phyloP scores from a whole-genome alignment of 1,140 invertebrate genomes.

The Sitobion miscanthi region DNA sequence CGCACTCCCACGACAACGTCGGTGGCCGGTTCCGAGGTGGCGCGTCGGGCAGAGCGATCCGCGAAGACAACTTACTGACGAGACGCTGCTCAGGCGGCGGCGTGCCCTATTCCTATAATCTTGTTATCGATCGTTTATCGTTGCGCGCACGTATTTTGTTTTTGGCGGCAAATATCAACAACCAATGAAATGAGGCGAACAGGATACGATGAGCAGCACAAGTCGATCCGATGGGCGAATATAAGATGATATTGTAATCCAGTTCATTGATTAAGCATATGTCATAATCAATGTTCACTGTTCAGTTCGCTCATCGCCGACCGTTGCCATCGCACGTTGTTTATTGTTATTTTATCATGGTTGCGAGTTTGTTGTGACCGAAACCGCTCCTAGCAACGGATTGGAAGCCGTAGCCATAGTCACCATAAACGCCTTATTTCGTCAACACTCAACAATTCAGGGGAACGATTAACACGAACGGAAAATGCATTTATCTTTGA shows the following conservation, averaged over 20 bases:
- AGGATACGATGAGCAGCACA: background rate
- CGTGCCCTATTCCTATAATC: slow-evolving; percentile 9
- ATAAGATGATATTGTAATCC: too few species aligned
- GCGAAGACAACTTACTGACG: background rate
- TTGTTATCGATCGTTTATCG: slow-evolving; percentile 43
- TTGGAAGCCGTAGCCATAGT: slow-evolving; percentile 53
- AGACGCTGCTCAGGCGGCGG: background rate
- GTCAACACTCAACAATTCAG: slow-evolving; percentile 29
- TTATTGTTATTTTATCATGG: background rate
- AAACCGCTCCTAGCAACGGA: slow-evolving; percentile 45
- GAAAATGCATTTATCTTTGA: background rate
- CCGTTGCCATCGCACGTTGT: too few species aligned
- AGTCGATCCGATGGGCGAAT: background rate
- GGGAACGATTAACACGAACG: background rate
- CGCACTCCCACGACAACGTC: too few species aligned
- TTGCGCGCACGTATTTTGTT: background rate
- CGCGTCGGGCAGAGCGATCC: slow-evolving; percentile 2
- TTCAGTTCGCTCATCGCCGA: too few species aligned
- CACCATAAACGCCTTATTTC: slow-evolving; percentile 39
- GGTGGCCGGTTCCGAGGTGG: background rate
- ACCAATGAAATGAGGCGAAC: background rate
- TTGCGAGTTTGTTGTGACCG: slow-evolving; percentile 53
- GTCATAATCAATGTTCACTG: too few species aligned
- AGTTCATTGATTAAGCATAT: too few species aligned
- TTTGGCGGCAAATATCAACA: background rate